Evolutionary conservation across 2,888 invertebrate species (phyloP).

Genomic region (Dryadula phaetusa): DNA sequence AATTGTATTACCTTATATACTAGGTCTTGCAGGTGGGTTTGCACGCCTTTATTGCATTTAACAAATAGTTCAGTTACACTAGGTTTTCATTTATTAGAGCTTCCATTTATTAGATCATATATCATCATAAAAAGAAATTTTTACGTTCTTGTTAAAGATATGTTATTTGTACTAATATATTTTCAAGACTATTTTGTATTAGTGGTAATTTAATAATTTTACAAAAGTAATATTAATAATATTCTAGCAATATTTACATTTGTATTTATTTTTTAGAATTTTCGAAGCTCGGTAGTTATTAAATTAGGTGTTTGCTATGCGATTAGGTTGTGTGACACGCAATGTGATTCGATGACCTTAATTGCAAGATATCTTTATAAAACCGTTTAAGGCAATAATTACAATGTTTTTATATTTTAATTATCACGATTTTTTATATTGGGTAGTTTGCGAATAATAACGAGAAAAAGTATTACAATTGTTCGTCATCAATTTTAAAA

Average conservation of each 20-base stretch:
- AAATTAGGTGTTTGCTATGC: conserved; percentile 36
- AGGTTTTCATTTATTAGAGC: too few relatives aligned
- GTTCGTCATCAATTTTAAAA: neutral
- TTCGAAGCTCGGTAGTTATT: conserved; percentile 3
- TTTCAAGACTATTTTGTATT: too few relatives aligned
- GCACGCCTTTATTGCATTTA: neutral
- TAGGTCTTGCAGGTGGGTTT: neutral
- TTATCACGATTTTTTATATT: neutral
- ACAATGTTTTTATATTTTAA: neutral
- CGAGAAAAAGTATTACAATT: neutral
- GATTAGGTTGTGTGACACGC: conserved; percentile 58
- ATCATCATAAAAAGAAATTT: too few relatives aligned
- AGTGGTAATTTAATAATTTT: too few relatives aligned
- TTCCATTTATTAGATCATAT: too few relatives aligned
- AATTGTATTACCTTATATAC: neutral
- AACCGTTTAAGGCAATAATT: neutral
- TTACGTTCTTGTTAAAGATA: too few relatives aligned
- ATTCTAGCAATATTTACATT: neutral
- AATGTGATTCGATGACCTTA: conserved; percentile 47
- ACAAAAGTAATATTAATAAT: too few relatives aligned
- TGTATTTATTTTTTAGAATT: neutral
- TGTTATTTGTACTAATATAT: too few relatives aligned
- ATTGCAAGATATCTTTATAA: conserved; percentile 5
- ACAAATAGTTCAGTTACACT: neutral
- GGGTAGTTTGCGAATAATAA: neutral